Evolutionary conservation across 2,113 vertebrate species (phyloP).

Genomic region (Callipepla californica): DNA sequence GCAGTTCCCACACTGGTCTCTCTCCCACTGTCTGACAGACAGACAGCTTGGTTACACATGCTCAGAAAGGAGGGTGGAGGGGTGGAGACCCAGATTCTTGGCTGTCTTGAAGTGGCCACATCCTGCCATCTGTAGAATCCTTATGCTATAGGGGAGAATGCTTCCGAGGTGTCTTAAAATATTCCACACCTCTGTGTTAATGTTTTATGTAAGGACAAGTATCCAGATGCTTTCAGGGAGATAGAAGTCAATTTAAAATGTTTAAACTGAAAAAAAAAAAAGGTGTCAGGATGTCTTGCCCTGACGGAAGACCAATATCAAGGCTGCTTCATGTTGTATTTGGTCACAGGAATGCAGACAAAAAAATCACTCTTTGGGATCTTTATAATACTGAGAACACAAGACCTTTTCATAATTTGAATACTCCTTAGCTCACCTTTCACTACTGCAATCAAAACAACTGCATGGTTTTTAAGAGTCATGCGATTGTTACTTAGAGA

Average conservation of each 20-base stretch:
- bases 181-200: neutral
- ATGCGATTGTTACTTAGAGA: neutral
- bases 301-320: neutral
- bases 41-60: constrained; percentile 76
- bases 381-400: neutral
- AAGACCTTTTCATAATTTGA: neutral
- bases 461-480: neutral
- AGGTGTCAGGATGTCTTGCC: neutral
- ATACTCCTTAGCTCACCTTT: neutral
- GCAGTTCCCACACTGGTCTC: constrained; percentile 68
- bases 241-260: neutral
- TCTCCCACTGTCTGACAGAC: constrained; percentile 67
- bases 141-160: constrained; percentile 25
- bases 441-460: neutral
- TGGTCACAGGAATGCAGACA: neutral
- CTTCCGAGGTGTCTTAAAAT: constrained; percentile 49
- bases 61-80: constrained; percentile 64
- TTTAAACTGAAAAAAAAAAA: neutral
- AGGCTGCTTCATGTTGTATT: neutral
- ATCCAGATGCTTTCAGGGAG: neutral
- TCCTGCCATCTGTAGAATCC: constrained; percentile 72
- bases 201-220: neutral
- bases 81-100: constrained; percentile 67
- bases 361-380: neutral
- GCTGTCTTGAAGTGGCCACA: constrained; percentile 74